Conservation (phyloP, 2,113 vertebrate species). For the Corapipo altera region DNA sequence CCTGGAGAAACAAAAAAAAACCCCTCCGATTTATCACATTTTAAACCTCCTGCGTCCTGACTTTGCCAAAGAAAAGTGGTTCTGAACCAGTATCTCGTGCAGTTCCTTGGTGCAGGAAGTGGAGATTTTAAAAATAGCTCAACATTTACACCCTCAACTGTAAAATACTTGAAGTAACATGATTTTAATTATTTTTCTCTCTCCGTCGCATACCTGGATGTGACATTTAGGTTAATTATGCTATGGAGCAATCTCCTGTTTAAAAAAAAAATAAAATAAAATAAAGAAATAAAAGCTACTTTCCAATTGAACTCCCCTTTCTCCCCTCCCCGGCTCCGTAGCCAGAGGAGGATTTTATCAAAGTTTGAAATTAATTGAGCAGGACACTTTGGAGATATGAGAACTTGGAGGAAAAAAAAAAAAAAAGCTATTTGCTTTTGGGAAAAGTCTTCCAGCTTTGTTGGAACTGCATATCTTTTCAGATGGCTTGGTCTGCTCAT, state of each 20-base stretch:
- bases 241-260: neutral
- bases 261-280: neutral
- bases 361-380: conserved; percentile 36
- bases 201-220: neutral
- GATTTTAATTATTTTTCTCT: conserved; percentile 10
- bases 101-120: neutral
- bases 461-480: neutral
- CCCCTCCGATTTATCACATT: accelerated
- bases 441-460: neutral
- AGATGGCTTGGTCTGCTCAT: neutral
- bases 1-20: neutral
- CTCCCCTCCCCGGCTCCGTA: neutral
- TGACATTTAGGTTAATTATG: conserved; percentile 29
- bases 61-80: neutral
- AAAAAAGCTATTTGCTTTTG: conserved; percentile 15
- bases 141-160: accelerated
- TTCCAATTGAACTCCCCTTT: neutral
- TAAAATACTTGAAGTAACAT: neutral
- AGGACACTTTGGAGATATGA: neutral
- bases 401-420: neutral
- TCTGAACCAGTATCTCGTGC: neutral
- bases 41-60: neutral
- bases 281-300: neutral
- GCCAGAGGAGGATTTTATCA: conserved; percentile 48
- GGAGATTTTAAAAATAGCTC: neutral